Base-by-base conservation (phyloP, 1,140 invertebrate species). In the Bombus soroeensis region DNA sequence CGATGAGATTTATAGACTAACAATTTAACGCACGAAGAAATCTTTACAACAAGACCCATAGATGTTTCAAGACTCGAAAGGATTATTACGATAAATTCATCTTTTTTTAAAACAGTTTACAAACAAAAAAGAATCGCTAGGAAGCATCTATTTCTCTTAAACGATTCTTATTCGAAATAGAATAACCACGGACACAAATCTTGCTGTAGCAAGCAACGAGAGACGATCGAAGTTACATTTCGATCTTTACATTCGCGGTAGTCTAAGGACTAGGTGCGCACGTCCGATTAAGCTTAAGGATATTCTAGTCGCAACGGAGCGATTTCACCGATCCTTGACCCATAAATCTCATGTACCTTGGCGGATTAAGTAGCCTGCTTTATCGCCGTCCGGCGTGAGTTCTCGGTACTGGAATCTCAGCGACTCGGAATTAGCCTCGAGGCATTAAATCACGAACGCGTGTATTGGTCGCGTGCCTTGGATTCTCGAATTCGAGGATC, bases 341-440 rank as follows among this genome's bases (percentile, higher is more conserved):
- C 83, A 90, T 90, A 90, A 90, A 90, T 90, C 88, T 90, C 73
- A 64, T 53, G 88, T 85, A 81, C 82, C 89, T 82, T 41, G 82
- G 28, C 88, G 89, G 89, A 90, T 90, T 90, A 90, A 90, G 88
- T 90, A 88, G 86, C 86, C 87, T 90, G 89, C 89, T 90, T 90
- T 90, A 90, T 90, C 89, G 86, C 80, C 86, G 89, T 77, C 79
- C 80, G 37, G 74, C 71, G 80, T 82, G 82, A 86, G 86, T 90
- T 90, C 88, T 83, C 76, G 57, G 59, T 59, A 72, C 82, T 83
- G 84, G 88, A 84, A 88, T 89, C 88, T 90, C 86, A 74, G 83
- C 82, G 86, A 90, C 89, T 90, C 80, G 57, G 88, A 88, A 90
- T 90, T 90, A 90, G 88, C 70, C 53, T 34, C 41, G 25, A 15